Percentiles rank a stretch among this genome's conserved stretches.
Evolutionary conservation across 2,888 invertebrate species (phyloP).

Genomic region (Sialis lutaria): DNA sequence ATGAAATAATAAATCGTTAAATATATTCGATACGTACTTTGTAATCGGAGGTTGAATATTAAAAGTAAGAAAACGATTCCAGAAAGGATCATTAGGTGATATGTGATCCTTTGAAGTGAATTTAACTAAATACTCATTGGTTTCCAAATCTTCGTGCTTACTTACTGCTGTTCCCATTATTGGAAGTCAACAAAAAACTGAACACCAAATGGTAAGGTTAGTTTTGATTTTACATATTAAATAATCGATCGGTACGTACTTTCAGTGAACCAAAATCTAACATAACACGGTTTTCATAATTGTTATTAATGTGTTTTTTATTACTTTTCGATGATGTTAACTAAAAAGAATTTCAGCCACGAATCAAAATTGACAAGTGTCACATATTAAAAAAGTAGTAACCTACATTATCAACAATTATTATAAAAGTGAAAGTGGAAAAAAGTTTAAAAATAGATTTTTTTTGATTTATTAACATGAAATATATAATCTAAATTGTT

Average conservation of each 20-base stretch:
- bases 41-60: conserved; percentile 68
- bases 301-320: background rate
- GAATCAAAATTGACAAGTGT: background rate
- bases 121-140: conserved; percentile 60
- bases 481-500: no score
- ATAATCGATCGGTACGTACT: no score
- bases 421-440: no score
- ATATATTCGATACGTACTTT: conserved; percentile 32
- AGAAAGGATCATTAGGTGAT: conserved; percentile 75
- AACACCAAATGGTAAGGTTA: conserved; percentile 6
- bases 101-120: conserved; percentile 70
- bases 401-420: no score
- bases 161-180: conserved; percentile 70
- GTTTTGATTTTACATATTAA: background rate
- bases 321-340: background rate
- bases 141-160: conserved; percentile 58
- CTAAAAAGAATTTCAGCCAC: background rate
- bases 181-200: background rate
- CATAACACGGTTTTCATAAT: background rate
- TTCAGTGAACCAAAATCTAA: no score
- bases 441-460: no score
- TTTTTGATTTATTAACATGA: no score
- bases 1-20: background rate
- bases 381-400: background rate
- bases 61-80: conserved; percentile 87